phyloP scores from a whole-genome alignment of 2,888 invertebrate genomes.

The Entomobrya multifasciata region DNA sequence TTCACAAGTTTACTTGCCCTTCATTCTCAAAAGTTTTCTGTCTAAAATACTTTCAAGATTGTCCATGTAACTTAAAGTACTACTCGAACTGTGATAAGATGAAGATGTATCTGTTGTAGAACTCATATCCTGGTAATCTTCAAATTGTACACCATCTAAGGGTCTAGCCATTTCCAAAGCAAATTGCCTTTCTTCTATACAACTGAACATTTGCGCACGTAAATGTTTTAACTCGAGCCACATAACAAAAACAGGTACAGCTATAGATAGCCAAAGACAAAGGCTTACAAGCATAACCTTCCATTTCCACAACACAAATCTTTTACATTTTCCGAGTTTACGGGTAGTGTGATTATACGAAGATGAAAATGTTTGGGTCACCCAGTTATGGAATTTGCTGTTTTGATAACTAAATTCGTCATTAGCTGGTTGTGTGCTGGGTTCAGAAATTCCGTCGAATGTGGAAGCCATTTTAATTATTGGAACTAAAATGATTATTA shows the following conservation, averaged over 20 bases:
- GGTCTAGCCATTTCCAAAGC: neutral
- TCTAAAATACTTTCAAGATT: neutral
- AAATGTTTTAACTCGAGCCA: slow-evolving; percentile 23
- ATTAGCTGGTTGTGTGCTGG: neutral
- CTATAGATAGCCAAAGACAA: slow-evolving; percentile 21
- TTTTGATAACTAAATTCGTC: slow-evolving; percentile 30
- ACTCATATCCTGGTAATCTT: neutral
- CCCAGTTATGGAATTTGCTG: slow-evolving; percentile 19
- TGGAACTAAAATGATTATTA: neutral
- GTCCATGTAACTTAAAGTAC: neutral
- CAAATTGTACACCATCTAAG: neutral
- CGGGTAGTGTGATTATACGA: neutral
- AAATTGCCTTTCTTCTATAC: no score
- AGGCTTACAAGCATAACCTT: neutral
- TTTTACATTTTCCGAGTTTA: neutral
- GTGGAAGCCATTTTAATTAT: slow-evolving; percentile 10
- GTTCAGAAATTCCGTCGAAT: slow-evolving; percentile 34
- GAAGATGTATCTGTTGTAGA: neutral
- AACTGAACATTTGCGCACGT: neutral
- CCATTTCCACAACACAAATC: slow-evolving; percentile 10
- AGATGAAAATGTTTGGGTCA: slow-evolving; percentile 3
- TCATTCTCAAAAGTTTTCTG: neutral
- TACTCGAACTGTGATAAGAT: neutral
- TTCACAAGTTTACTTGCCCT: neutral
- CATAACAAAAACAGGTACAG: slow-evolving; percentile 2